phyloP scores from a whole-genome alignment of 2,797 vertebrate species.

The Rhabdomys pumilio region DNA sequence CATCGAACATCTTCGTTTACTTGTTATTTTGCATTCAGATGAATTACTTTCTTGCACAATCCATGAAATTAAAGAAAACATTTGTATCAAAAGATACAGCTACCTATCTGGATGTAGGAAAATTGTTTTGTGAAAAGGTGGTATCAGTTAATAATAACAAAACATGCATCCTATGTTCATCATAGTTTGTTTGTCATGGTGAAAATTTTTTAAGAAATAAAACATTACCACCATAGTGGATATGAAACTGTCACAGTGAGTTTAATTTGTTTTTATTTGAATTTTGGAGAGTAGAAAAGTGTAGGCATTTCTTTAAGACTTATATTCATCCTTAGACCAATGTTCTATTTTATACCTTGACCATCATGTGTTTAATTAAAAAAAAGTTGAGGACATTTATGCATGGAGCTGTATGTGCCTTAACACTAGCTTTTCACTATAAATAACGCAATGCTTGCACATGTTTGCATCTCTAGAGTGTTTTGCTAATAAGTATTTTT shows the following conservation, averaged over 20 bases:
- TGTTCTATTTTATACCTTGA: constrained; percentile 44
- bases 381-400: constrained; percentile 20
- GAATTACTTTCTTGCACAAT: constrained; percentile 55
- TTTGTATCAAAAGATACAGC: constrained; percentile 10
- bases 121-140: constrained; percentile 48
- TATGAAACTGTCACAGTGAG: constrained; percentile 27
- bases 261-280: constrained; percentile 68
- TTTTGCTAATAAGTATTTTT: constrained; percentile 60
- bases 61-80: constrained; percentile 33
- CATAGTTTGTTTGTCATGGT: constrained; percentile 22
- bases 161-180: constrained; percentile 17
- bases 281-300: constrained; percentile 40
- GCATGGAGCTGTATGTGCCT: background rate
- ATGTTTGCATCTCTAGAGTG: constrained; percentile 10
- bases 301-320: constrained; percentile 31
- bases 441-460: background rate
- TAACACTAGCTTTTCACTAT: constrained; percentile 19
- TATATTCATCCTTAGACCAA: constrained; percentile 58
- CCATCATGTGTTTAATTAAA: constrained; percentile 42
- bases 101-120: constrained; percentile 63
- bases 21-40: constrained; percentile 67
- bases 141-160: constrained; percentile 36
- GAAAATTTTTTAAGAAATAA: constrained; percentile 67
- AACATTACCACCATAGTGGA: constrained; percentile 19
- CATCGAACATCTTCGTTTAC: constrained; percentile 28